Evolutionary conservation across 2,797 vertebrate genomes (phyloP), one percentile per base, ranked within the genome.

Genomic region (Harpagifer antarcticus): DNA sequence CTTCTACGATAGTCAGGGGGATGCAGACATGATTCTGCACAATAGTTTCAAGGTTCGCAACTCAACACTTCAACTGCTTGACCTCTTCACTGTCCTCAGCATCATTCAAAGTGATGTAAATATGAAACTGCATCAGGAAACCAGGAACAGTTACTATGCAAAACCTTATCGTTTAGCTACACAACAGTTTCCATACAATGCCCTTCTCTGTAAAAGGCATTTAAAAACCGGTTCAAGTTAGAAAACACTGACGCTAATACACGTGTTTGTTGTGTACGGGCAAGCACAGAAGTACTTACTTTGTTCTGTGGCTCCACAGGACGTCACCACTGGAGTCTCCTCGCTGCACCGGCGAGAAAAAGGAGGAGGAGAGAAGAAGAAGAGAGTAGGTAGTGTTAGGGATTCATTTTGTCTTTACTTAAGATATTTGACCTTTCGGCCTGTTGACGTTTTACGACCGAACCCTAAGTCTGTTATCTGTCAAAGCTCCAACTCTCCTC

Each of bases 321-420:
- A 92, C 83, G 85, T 87, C 87, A 86, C 88, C 84, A 84, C 87
- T 77, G 89, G 88, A 85, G 78, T 90, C 86, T 92, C 89, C 89
- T 81, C 83, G 67, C 86, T 93, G 85, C 63, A 90, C 74, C 48
- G 27, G 58, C 72, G 44, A 61, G 76, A 70, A 58, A 82, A 67
- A 82, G 58, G 72, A 31, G 67, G 53, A 69, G 62, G 33, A 9
- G 62, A 78, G 52, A 67, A 42, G 52, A 27, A 71, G 33, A 66
- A 56, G 42, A 42, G 50, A 57, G 52, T 56, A 47, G 66, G 59
- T n/a, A n/a, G n/a, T n/a, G n/a, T n/a, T n/a, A n/a, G n/a, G n/a
- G n/a, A n/a, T n/a, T n/a, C n/a, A n/a, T n/a, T n/a, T n/a, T n/a
- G n/a, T n/a, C n/a, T n/a, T n/a, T n/a, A n/a, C n/a, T n/a, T n/a